Base-by-base conservation (phyloP, 2,888 invertebrate species). In the Micropterix aruncella region DNA sequence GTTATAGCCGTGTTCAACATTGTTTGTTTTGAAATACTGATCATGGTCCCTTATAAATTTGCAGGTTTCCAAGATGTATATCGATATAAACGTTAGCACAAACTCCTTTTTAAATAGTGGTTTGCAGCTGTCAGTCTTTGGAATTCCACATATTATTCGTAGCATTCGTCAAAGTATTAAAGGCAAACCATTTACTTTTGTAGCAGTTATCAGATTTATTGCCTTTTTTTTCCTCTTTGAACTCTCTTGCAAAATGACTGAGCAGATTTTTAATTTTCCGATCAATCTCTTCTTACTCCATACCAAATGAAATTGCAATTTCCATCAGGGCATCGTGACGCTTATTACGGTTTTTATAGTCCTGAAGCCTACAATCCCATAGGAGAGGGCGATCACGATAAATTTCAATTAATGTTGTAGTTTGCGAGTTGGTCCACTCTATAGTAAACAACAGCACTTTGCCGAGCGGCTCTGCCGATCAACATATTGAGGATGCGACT, bases 171-270 rank as follows among this genome's bases (percentile, higher is more conserved):
- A 37, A 36, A 36, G 38, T 37, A 37, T 37, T 37, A 37, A 37
- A 37, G 38, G 38, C 38, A 37, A 37, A 37, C 38, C 38, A 37
- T 37, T 37, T 37, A 36, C 36, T 36, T 37, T 37, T 37, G 38
- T 37, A 37, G 38, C 3, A 4, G 38, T 3, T 37, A 37, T 37
- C 38, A 37, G 38, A 37, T 37, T 16, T 37, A 3, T 37, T 16
- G 3, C 38, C 38, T 15, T 37, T 16, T 37, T 37, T 37, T 37
- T 37, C 38, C 38, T 37, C 16, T 37, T 4, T 37, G 38, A 37
- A 14, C 38, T 37, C 38, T 3, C 3, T 37, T 37, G 3, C 9
- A 37, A 37, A 37, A 37, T 37, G 38, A 37, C 38, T 36, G n/a
- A 37, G 38, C 38, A 37, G 38, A 37, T 37, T 37, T 37, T 37